A percentile compares a stretch with the other conserved stretches of the same genome.
Conservation (phyloP, 2,888 invertebrate species). For the Lasioglossum calceatum region DNA sequence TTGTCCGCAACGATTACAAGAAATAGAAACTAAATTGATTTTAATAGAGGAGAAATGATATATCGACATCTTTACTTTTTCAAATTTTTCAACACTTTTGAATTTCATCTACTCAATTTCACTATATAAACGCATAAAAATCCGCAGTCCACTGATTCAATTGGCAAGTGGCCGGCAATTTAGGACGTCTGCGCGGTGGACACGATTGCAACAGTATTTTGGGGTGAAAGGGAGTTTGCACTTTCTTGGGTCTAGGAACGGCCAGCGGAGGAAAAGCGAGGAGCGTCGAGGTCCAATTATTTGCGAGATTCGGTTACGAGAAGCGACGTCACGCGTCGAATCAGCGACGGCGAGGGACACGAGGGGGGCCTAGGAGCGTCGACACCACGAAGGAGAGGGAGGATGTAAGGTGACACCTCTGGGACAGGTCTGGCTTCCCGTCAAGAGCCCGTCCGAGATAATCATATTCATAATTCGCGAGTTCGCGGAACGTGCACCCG, state of each 20-base stretch:
- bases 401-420: conserved; percentile 82
- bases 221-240: neutral
- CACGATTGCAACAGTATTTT: neutral
- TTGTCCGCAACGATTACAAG: too few species aligned
- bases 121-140: too few species aligned
- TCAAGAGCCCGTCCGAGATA: conserved; percentile 80
- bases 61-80: too few species aligned
- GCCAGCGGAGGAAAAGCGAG: conserved; percentile 33
- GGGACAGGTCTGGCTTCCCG: conserved; percentile 78
- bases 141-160: too few species aligned
- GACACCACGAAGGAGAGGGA: conserved; percentile 69
- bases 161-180: too few species aligned
- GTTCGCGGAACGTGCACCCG: conserved; percentile 78
- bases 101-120: too few species aligned
- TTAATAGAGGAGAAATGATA: too few species aligned
- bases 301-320: conserved; percentile 74
- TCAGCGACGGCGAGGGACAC: conserved; percentile 38
- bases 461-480: conserved; percentile 82
- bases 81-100: too few species aligned
- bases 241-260: neutral
- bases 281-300: conserved; percentile 74
- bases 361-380: conserved; percentile 62
- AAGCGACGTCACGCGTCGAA: conserved; percentile 63
- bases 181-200: too few species aligned
- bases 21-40: too few species aligned